A percentile compares a stretch with the other conserved stretches of the same genome.
Evolutionary conservation across 2,888 invertebrate genomes (phyloP).

Genomic region (Sesia apiformis): DNA sequence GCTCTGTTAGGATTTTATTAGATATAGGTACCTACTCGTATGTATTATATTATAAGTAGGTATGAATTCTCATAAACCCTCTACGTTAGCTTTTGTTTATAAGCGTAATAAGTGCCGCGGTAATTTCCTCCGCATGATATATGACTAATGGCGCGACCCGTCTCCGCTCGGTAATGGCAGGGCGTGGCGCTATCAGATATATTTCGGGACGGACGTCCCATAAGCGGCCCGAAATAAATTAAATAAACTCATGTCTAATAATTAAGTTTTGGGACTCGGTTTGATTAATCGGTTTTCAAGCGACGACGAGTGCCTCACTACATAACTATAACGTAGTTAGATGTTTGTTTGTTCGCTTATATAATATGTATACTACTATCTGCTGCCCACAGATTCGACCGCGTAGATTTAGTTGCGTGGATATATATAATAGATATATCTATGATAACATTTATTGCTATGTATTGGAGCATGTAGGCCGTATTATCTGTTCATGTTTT

Average conservation of each 20-base stretch:
- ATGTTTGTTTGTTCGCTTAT: not conserved
- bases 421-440: no score
- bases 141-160: constrained; percentile 20
- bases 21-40: no score
- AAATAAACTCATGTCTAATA: constrained; percentile 46
- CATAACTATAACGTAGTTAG: not conserved
- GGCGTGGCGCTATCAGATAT: constrained; percentile 30
- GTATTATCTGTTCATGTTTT: no score
- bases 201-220: constrained; percentile 36
- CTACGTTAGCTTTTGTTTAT: constrained; percentile 33
- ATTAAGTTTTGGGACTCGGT: constrained; percentile 37
- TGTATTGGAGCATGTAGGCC: no score
- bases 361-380: not conserved
- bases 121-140: constrained; percentile 29
- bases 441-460: no score
- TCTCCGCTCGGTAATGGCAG: constrained; percentile 31
- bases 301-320: not conserved
- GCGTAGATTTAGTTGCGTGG: not conserved
- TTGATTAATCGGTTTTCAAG: constrained; percentile 30
- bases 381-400: not conserved
- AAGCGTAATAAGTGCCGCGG: constrained; percentile 33
- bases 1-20: no score
- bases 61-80: not conserved
- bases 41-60: no score
- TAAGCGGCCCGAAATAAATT: constrained; percentile 40